These are phyloP conservation scores for Meiosimyza platycephala DNA, from an alignment of 2,888 invertebrate genomes.

Conservation along the genomic window DNA sequence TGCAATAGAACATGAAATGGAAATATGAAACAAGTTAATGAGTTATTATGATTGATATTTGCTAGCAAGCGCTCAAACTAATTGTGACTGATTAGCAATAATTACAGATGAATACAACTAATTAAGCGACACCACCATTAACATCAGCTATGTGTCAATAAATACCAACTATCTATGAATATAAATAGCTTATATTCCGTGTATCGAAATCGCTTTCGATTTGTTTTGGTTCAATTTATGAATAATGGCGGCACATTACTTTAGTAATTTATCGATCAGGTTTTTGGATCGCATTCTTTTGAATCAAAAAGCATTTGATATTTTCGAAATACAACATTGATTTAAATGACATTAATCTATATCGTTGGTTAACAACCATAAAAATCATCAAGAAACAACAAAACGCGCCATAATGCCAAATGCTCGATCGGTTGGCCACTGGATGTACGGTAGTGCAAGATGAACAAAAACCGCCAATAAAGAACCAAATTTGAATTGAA, in stretches of 20 bases:
- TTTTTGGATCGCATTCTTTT: no score
- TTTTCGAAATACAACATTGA: not conserved
- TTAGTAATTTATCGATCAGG: no score
- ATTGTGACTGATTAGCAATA: conserved; percentile 34
- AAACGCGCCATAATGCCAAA: no score
- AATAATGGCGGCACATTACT: no score
- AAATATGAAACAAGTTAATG: conserved; percentile 30
- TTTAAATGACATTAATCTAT: conserved; percentile 9
- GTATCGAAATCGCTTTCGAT: no score
- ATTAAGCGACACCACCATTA: conserved; percentile 15
- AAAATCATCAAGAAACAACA: not conserved
- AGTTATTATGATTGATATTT: conserved; percentile 31
- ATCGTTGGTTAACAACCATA: conserved; percentile 4
- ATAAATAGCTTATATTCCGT: no score
- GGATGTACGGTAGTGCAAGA: not conserved
- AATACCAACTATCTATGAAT: no score
- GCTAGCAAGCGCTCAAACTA: conserved; percentile 27
- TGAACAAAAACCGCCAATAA: conserved; percentile 1
- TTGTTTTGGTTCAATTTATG: no score
- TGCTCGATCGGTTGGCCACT: not conserved
- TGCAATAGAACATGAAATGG: conserved; percentile 41
- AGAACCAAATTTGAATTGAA: no score
- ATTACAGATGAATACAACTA: conserved; percentile 31
- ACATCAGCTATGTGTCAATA: no score
- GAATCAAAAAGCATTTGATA: not conserved